Evolutionary conservation across 2,797 vertebrate species (phyloP).

Genomic region (Gymnothorax javanicus): DNA sequence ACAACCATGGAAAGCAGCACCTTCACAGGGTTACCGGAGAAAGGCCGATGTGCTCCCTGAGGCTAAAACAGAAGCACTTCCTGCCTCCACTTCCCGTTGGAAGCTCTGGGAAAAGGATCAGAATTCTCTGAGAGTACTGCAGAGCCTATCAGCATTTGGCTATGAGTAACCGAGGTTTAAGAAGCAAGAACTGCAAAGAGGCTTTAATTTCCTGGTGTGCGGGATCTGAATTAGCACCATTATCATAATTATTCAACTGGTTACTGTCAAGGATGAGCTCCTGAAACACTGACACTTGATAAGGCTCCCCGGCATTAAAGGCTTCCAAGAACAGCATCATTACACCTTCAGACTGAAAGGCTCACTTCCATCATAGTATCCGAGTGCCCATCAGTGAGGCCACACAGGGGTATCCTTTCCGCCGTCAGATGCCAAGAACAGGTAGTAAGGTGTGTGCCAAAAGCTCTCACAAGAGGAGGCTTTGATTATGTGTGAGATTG

Average conservation of each 20-base stretch:
- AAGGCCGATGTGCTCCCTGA: not conserved
- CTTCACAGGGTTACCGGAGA: too few species aligned
- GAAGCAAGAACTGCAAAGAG: constrained; percentile 42
- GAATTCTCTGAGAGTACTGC: constrained; percentile 12
- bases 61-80: constrained; percentile 2
- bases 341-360: constrained; percentile 38
- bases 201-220: constrained; percentile 25
- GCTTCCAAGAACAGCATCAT: constrained; percentile 68
- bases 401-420: constrained; percentile 25
- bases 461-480: constrained; percentile 8
- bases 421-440: constrained; percentile 25
- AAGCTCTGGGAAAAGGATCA: constrained; percentile 28
- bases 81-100: not conserved
- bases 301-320: constrained; percentile 37
- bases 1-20: not conserved
- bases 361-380: not conserved
- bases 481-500: constrained; percentile 18
- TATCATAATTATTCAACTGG: constrained; percentile 9
- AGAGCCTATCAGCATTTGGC: constrained; percentile 37
- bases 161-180: constrained; percentile 38
- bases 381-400: constrained; percentile 24
- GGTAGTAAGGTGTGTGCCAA: constrained; percentile 25
- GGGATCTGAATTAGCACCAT: not conserved
- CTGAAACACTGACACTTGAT: constrained; percentile 50
- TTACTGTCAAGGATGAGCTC: not conserved